Evolutionary conservation across 2,113 vertebrate species (phyloP).

Genomic region (Chaetura pelagica): DNA sequence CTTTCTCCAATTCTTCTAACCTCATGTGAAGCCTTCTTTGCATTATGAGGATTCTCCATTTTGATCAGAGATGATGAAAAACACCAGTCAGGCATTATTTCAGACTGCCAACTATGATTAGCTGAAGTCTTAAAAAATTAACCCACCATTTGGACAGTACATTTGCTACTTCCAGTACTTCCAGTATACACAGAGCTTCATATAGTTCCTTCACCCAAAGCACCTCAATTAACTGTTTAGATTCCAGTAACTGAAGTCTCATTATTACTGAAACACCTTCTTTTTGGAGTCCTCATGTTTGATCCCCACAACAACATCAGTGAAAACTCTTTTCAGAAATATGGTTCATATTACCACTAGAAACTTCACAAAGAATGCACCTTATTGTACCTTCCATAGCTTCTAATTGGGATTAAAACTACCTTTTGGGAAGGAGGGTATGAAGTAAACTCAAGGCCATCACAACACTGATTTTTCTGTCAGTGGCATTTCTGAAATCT

Average conservation of each 20-base stretch:
- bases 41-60: not conserved
- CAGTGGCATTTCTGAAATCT: not conserved
- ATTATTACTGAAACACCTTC: not conserved
- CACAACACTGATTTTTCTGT: not conserved
- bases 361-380: not conserved
- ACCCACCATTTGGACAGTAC: not conserved
- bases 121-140: not conserved
- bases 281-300: not conserved
- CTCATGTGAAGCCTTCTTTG: not conserved
- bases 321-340: not conserved
- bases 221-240: not conserved
- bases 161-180: not conserved
- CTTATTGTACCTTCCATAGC: fast-evolving
- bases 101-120: not conserved
- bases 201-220: not conserved
- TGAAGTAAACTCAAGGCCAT: not conserved
- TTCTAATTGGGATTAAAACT: not conserved
- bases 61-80: not conserved
- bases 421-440: not conserved
- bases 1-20: not conserved
- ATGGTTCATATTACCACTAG: not conserved
- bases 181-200: not conserved
- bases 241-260: fast-evolving
- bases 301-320: fast-evolving
- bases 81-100: not conserved